Evolutionary conservation across 2,113 vertebrate genomes (phyloP).

Genomic region (Paradoxurus hermaphroditus): DNA sequence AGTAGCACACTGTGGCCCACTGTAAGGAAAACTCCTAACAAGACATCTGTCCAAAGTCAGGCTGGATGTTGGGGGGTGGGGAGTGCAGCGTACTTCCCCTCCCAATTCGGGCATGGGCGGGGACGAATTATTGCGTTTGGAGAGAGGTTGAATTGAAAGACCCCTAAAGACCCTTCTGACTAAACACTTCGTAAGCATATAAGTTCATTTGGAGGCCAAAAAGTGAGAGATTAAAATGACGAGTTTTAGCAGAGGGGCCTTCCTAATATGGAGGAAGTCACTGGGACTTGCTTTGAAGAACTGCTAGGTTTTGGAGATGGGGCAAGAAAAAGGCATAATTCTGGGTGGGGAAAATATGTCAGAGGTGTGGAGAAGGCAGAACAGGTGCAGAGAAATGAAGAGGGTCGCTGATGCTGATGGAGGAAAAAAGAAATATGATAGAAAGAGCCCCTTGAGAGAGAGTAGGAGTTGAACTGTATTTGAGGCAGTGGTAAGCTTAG

Average conservation of each 20-base stretch:
- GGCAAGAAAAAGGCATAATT: neutral
- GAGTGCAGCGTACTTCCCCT: neutral
- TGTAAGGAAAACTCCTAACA: neutral
- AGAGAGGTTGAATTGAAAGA: neutral
- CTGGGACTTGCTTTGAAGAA: neutral
- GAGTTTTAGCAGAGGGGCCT: neutral
- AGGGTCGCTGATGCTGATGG: neutral
- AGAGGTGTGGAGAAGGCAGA: neutral
- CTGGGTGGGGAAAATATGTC: neutral
- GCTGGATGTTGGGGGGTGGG: neutral
- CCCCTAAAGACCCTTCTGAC: neutral
- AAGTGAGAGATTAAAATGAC: neutral
- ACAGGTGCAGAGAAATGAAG: neutral
- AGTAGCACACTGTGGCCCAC: neutral
- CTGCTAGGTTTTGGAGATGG: neutral
- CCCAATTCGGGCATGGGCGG: neutral
- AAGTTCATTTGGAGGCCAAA: conserved; percentile 27
- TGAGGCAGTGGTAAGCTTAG: conserved; percentile 2
- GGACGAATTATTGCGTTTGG: neutral
- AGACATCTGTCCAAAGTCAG: neutral
- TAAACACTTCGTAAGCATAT: neutral
- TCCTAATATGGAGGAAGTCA: neutral
- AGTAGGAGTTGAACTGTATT: conserved; percentile 2
- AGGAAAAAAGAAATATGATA: neutral
- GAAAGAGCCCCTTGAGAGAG: neutral